Conservation (phyloP, 2,888 invertebrate genomes). For the Brassicogethes aeneus region DNA sequence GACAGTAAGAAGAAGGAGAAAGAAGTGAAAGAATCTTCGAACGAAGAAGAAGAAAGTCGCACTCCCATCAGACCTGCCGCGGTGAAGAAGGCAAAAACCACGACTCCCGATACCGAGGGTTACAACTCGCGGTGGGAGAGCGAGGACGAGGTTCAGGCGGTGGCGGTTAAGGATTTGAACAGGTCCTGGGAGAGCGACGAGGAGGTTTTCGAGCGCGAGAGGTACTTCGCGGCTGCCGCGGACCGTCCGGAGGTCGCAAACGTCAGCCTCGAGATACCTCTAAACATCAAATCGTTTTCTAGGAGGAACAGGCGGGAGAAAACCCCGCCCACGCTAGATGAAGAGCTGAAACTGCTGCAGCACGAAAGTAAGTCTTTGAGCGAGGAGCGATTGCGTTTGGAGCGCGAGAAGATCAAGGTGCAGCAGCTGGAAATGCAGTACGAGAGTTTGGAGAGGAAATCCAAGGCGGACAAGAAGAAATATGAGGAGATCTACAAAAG, state of each 20-base stretch:
- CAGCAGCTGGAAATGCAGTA: slow-evolving; percentile 15
- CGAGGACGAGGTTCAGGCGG: slow-evolving; percentile 17
- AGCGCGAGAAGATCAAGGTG: slow-evolving; percentile 19
- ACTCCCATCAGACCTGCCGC: not conserved
- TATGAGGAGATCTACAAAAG: not conserved
- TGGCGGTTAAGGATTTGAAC: slow-evolving; percentile 16
- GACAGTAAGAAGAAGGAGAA: slow-evolving; percentile 2
- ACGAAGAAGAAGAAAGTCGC: not conserved
- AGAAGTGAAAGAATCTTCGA: slow-evolving; percentile 7
- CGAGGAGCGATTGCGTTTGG: slow-evolving; percentile 17
- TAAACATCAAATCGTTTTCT: slow-evolving; percentile 23
- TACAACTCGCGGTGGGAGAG: slow-evolving; percentile 24
- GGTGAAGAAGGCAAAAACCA: not conserved
- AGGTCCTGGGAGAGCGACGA: slow-evolving; percentile 31
- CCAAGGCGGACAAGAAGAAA: slow-evolving; percentile 4
- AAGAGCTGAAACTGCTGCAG: slow-evolving; percentile 15
- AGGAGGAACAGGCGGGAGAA: slow-evolving; percentile 11
- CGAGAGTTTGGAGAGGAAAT: slow-evolving; percentile 3
- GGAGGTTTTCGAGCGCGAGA: slow-evolving; percentile 19
- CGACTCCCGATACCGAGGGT: slow-evolving; percentile 18
- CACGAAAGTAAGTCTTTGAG: slow-evolving; percentile 13
- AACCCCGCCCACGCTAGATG: slow-evolving; percentile 11
- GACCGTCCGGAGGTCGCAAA: not conserved
- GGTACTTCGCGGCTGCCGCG: slow-evolving; percentile 1
- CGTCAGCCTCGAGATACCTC: slow-evolving; percentile 23